Evolutionary conservation across 2,113 vertebrate genomes (phyloP).

Genomic region (Lanius ludovicianus): DNA sequence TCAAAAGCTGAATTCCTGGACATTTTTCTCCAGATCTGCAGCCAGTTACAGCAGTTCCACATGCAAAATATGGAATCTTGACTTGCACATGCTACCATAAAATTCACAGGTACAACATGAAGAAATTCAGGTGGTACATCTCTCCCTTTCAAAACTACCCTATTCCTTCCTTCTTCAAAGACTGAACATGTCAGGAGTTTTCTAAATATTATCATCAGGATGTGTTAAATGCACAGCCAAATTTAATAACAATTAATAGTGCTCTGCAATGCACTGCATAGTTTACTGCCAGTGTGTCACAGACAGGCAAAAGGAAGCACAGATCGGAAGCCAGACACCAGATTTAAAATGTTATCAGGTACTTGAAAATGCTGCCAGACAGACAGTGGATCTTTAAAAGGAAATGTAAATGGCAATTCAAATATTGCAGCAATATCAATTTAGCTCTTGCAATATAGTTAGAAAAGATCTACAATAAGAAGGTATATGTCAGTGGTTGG

Average conservation of each 20-base stretch:
- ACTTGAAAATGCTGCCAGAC: background rate
- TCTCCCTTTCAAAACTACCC: background rate
- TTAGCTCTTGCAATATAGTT: constrained; percentile 1
- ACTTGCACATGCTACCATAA: background rate
- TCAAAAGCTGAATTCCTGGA: background rate
- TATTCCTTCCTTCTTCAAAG: background rate
- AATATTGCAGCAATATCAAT: background rate
- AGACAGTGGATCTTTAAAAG: constrained; percentile 16
- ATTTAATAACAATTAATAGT: background rate
- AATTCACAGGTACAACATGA: background rate
- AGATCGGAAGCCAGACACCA: background rate
- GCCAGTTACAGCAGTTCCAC: background rate
- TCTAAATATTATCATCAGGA: background rate
- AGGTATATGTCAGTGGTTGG: background rate
- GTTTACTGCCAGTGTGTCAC: background rate
- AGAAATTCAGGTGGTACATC: background rate
- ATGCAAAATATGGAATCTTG: background rate
- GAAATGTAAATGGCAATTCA: constrained; percentile 27
- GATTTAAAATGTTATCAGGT: background rate
- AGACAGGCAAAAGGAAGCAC: background rate
- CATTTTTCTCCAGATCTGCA: background rate
- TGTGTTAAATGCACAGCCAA: background rate
- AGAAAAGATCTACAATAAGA: constrained; percentile 13
- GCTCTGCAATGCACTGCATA: background rate
- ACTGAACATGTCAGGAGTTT: background rate